Base-by-base conservation (phyloP, 2,888 invertebrate species). In the Cacoxenus indagator region DNA sequence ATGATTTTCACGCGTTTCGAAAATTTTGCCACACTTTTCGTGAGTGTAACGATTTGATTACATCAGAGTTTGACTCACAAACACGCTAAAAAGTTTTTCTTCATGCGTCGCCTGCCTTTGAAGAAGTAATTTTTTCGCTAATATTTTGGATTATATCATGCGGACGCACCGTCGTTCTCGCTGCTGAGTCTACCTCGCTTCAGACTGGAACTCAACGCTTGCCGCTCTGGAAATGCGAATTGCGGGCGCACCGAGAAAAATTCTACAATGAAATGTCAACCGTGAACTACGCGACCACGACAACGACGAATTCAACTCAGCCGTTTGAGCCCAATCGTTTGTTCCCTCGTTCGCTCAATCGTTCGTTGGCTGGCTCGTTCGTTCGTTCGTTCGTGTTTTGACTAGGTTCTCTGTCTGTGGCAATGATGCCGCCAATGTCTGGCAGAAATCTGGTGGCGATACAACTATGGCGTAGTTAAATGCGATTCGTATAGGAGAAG, bases 41-140 rank as follows among this genome's bases (percentile, higher is more conserved):
- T 70, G 75, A 76, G 76, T 74, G 64, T 17, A 61, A 70, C 74
- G 68, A 75, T 9, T 31, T 83, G 80, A 81, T 80, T 80, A 80
- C 80, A 83, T 80, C 83, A 80, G 80, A 80, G 73, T 74, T 79
- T 75, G 74, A 80, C 73, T 76, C 79, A 81, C 72, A 43, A 4
- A 61, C 17, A 22, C 24, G 43, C 61, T 29, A 17, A 61, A 22
- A 61, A 6, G 29, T 61, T 43, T 59, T 31, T 72, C 70, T 80
- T 69, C 73, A 66, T 19, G 67, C 29, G 67, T 14, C 11, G 57
- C n/a, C n/a, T n/a, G n/a, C 11, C 22, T 61, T 17, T 43, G 43
- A 11, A 43, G 11, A 17, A 61, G 29, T 24, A 31, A n/a, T 43
- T 61, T 43, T 24, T 31, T 8, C 31, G 19, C 17, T 2, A 31